Conservation (phyloP, 2,797 vertebrate genomes). For the Valencia hispanica region DNA sequence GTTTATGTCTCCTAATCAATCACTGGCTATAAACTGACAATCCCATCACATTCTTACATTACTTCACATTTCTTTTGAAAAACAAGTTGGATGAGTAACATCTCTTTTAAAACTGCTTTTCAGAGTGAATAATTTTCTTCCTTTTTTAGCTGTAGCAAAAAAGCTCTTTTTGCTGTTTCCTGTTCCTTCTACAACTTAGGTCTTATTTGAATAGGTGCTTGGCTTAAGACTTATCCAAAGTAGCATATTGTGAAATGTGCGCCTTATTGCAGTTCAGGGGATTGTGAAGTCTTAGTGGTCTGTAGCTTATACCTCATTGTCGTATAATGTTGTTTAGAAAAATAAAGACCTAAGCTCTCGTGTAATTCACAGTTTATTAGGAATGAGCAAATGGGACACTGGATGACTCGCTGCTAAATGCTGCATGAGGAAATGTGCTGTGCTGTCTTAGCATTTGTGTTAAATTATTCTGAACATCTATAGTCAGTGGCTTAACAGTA, state of each 20-base stretch:
- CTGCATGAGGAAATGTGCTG: conserved; percentile 32
- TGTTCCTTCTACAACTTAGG: conserved; percentile 41
- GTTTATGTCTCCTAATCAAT: conserved; percentile 27
- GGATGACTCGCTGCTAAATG: conserved; percentile 22
- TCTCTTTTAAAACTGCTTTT: conserved; percentile 35
- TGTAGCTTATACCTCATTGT: conserved; percentile 41
- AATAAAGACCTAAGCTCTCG: conserved; percentile 56
- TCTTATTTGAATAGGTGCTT: conserved; percentile 58
- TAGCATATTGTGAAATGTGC: conserved; percentile 58
- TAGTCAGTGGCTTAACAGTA: conserved; percentile 34
- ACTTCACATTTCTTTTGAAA: conserved; percentile 9
- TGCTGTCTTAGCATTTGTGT: conserved; percentile 24
- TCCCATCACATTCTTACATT: conserved; percentile 36
- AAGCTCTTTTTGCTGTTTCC: conserved; percentile 33
- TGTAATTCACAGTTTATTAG: conserved; percentile 57
- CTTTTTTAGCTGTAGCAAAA: conserved; percentile 34
- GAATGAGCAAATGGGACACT: conserved; percentile 31
- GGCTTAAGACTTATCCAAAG: conserved; percentile 65
- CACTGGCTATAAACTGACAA: conserved; percentile 34
- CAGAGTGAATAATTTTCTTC: conserved; percentile 21
- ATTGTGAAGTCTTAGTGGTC: conserved; percentile 52
- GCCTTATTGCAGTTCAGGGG: conserved; percentile 54
- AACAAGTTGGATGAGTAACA: conserved; percentile 39
- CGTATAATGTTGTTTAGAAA: conserved; percentile 66
- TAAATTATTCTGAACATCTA: conserved; percentile 24